Evolutionary conservation across 92 coral and sea anemone genomes (phyloP).

Genomic region (Bergia puertoricense): DNA sequence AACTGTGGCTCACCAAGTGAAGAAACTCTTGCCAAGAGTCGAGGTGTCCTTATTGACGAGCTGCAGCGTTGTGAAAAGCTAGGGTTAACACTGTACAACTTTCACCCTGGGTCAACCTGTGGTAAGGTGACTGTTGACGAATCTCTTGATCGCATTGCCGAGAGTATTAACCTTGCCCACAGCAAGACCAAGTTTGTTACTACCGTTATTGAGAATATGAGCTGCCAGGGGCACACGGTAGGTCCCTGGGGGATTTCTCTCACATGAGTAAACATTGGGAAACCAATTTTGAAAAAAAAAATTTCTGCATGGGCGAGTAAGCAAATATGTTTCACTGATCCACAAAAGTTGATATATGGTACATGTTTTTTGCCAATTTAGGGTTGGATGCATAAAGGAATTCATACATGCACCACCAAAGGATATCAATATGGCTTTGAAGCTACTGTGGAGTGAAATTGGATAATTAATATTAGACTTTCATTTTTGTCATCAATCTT

Average conservation of each 20-base stretch:
- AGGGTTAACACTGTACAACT: constrained; percentile 82
- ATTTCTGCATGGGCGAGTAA: too few species aligned
- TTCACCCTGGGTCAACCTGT: constrained; percentile 97
- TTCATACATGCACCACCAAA: too few species aligned
- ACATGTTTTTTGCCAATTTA: too few species aligned
- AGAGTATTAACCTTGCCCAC: constrained; percentile 91
- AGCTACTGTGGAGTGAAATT: too few species aligned
- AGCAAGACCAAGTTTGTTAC: constrained; percentile 75
- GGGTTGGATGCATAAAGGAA: too few species aligned
- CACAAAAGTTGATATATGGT: too few species aligned
- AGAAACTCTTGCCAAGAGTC: constrained; percentile 84
- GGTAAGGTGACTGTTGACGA: constrained; percentile 87
- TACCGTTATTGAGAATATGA: constrained; percentile 91
- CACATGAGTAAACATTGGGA: background rate
- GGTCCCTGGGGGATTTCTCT: constrained; percentile 14
- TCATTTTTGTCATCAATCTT: too few species aligned
- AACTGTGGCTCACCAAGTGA: constrained; percentile 95
- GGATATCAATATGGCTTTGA: too few species aligned
- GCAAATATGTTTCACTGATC: too few species aligned
- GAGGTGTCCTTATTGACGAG: constrained; percentile 84
- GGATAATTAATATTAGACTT: too few species aligned
- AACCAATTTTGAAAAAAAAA: too few species aligned
- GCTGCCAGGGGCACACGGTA: constrained; percentile 96
- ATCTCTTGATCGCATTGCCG: constrained; percentile 80
- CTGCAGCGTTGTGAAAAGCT: constrained; percentile 88